Base-by-base conservation (phyloP, 2,113 vertebrate genomes). In the Semicossyphus pulcher region DNA sequence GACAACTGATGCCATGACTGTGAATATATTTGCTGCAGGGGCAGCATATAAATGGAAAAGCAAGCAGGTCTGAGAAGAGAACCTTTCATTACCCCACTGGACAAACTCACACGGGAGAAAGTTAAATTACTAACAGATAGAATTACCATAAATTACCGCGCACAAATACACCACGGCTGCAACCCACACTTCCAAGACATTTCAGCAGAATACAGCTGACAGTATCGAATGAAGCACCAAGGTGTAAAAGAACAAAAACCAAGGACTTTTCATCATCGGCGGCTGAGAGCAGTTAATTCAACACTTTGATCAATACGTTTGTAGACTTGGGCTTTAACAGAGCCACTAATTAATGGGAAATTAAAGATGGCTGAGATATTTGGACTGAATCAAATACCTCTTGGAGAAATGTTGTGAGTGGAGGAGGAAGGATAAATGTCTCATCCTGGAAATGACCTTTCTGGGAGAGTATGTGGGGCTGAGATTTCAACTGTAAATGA, bases 71-170 rank as follows among this genome's bases (percentile, higher is more conserved):
- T n/a, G 39, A 58, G 28, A 62, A 48, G 26, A 69, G 44, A 78
- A 49, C 51, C 56, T 60, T 71, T 77, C 47, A 28, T 15, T 47
- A 2, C 60, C 39, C 31, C n/a, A 21, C n/a, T 57, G 47, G 56
- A 75, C 57, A 65, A 72, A 65, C 70, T 51, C 52, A 37, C 25
- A 61, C 1, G 25, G 44, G 29, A 25, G 42, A 53, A 67, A 71
- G 23, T 56, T 16, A 66, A 77, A 67, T 71, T 44, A 63, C 60
- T 4, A 60, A 36, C 47, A 20, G 54, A 48, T 52, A 57, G 26
- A 71, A 71, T 72, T 52, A 49, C 42, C 70, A 77, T 80, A 80
- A 84, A 59, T 82, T 52, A 60, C 26, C 53, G 32, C 16, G 51
- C 21, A 15, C 32, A 37, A 21, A 71, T 59, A 37, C 57, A 31